Base-by-base conservation (phyloP, 1,140 invertebrate genomes). In the Hylaeus volcanicus region DNA sequence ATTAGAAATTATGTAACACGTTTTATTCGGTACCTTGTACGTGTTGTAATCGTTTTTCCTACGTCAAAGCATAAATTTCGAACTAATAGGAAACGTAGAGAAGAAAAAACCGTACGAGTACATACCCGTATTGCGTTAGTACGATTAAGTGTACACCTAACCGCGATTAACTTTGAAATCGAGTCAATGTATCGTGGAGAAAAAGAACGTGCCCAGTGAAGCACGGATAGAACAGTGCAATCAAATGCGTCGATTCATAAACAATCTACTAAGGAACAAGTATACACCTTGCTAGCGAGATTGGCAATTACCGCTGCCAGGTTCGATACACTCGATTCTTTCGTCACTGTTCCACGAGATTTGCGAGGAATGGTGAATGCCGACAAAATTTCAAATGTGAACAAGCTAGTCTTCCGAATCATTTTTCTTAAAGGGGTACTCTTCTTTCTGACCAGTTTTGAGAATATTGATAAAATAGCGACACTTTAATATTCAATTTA, bases 201-300 rank as follows among this genome's bases (percentile, higher is more conserved):
- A 83, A 74, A 64, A 60, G 26, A 60, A 14, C 43, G 39, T 74
- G 56, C 37, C 26, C 83, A 51, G 14, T 63, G 51, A 53, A 81
- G 78, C 66, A 45, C 65, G 73, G 58, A 70, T 66, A 61, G 68
- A 68, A 79, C 55, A 79, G 74, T 75, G 64, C 69, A 73, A 61
- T 61, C 63, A 74, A 79, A 75, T 73, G 73, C 63, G 15, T 79
- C 55, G 58, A 56, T 41, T 72, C 72, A 41, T 58, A 73, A 53
- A 75, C 64, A 51, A 58, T 37, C 12, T n/a, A n/a, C 53, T n/a
- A 5, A 58, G 63, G 8, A 74, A 69, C 37, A 58, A 37, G 14
- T n/a, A 53, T 53, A 48, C 0, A 51, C 48, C 58, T 70, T 26
- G 64, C 66, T 37, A 8, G 51, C 72, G 15, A 63, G 51, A 70